A percentile compares a stretch with the other conserved stretches of the same genome.
phyloP scores from a whole-genome alignment of 2,113 vertebrate genomes.

The Phainopepla nitens region DNA sequence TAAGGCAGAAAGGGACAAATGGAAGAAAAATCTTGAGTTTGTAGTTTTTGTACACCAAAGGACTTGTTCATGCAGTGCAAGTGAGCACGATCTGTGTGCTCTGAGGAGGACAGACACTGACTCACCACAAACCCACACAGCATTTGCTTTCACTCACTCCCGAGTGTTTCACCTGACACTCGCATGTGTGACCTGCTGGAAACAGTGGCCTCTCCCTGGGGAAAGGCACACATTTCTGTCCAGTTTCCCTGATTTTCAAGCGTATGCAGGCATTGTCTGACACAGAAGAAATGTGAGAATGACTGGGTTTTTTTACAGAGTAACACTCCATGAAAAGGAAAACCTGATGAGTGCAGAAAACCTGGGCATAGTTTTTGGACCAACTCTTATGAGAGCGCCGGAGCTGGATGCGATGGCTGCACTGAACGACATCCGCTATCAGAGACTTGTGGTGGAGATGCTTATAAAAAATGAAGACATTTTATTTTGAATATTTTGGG shows the following conservation, averaged over 20 bases:
- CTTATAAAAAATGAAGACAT: slow-evolving; percentile 97
- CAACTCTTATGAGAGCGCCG: slow-evolving; percentile 93
- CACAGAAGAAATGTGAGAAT: background rate
- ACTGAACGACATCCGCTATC: slow-evolving; percentile 95
- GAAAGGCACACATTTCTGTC: background rate
- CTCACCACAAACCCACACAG: too few species aligned
- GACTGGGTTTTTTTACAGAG: slow-evolving; percentile 72
- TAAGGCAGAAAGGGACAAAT: background rate
- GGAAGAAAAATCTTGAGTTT: background rate
- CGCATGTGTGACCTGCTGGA: background rate
- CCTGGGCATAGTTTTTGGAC: slow-evolving; percentile 94
- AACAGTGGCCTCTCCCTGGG: background rate
- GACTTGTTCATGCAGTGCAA: background rate
- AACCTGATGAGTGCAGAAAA: slow-evolving; percentile 98
- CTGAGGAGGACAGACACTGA: background rate
- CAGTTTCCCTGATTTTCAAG: background rate
- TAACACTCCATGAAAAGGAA: slow-evolving; percentile 91
- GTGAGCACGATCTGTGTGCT: background rate
- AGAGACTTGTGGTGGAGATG: slow-evolving; percentile 98
- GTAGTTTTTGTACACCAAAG: background rate
- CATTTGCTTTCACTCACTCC: background rate
- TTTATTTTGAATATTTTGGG: slow-evolving; percentile 83
- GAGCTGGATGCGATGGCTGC: slow-evolving; percentile 91
- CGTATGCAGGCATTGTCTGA: background rate
- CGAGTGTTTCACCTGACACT: background rate